These are phyloP conservation scores for Phymatocera aterrima DNA, from an alignment of 2,888 invertebrate species.

Conservation along the genomic window DNA sequence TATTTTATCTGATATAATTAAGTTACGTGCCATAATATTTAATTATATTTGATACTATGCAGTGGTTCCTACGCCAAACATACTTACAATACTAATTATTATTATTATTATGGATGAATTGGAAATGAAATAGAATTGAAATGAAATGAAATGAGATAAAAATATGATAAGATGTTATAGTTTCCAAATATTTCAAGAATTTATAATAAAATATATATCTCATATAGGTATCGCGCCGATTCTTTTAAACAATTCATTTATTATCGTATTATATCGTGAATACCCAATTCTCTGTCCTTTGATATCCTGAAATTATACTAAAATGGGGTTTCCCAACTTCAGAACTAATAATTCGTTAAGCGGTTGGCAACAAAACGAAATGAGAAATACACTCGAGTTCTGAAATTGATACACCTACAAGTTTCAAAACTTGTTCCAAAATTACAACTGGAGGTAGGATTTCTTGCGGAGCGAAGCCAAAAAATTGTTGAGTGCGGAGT, in stretches of 20 bases:
- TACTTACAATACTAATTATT: not conserved
- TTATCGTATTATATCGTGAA: too few relatives aligned
- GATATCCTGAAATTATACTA: not conserved
- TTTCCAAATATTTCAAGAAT: not conserved
- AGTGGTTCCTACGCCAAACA: slow-evolving; percentile 26
- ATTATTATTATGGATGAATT: too few relatives aligned
- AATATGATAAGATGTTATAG: not conserved
- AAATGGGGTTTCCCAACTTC: too few relatives aligned
- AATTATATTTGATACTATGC: slow-evolving; percentile 1
- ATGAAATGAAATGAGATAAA: not conserved
- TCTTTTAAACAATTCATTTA: not conserved
- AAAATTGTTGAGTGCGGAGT: too few relatives aligned
- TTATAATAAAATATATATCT: slow-evolving; percentile 28
- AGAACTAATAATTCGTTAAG: too few relatives aligned
- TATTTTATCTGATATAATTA: not conserved
- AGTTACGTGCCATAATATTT: slow-evolving; percentile 36
- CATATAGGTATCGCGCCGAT: not conserved
- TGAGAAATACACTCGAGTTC: too few relatives aligned
- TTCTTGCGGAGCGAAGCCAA: too few relatives aligned
- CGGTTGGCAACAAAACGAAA: too few relatives aligned
- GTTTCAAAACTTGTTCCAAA: not conserved
- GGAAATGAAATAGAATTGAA: too few relatives aligned
- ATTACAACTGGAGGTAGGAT: too few relatives aligned
- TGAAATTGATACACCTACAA: too few relatives aligned
- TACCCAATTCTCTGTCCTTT: too few relatives aligned